Evolutionary conservation across 1,140 invertebrate genomes (phyloP), one percentile per base, ranked within the genome.

Genomic region (Diorhabda sublineata): DNA sequence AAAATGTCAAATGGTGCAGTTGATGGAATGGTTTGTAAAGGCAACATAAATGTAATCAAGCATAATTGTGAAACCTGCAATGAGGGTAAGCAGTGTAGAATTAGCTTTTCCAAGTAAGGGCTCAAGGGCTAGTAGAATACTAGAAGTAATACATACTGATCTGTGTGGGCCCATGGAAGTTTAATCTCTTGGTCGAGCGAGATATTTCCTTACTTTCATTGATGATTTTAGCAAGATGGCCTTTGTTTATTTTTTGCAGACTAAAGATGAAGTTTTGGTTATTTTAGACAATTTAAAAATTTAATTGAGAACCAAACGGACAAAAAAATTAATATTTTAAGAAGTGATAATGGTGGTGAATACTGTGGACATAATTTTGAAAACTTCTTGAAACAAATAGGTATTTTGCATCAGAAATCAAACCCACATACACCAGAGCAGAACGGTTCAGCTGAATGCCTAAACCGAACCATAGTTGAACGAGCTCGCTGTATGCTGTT

Each of bases 381-480:
- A 11, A 71, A 66, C 66, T 71, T 67, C 52, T 70, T 80, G 7
- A 69, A 72, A 68, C 11, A 74, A 45, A 58, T 64, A 67, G 80
- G 80, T 4, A 82, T 82, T 43, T 69, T 71, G 63, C 80, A 81
- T 72, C 76, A 83, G 66, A 69, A 64, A 8, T 80, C 82, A 3
- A 74, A 77, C 2, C 63, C 73, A 4, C 81, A 84, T 66, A 77
- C 77, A n/a, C 82, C 81, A 52, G 69, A 83, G 64, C 79, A 82
- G 70, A 84, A 84, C 76, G 82, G 80, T 9, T 70, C 80, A 6
- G 73, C 76, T 59, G 81, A 83, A 59, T 56, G 78, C 58, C 45
- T 58, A n/a, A 80, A 79, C 57, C 45, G 79, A 61, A 79, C 79
- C 41, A 67, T 80, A 5, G 59, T 75, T 47, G 79, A 79, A 61